Conservation (phyloP, 2,797 vertebrate genomes). For the Picus viridis region DNA sequence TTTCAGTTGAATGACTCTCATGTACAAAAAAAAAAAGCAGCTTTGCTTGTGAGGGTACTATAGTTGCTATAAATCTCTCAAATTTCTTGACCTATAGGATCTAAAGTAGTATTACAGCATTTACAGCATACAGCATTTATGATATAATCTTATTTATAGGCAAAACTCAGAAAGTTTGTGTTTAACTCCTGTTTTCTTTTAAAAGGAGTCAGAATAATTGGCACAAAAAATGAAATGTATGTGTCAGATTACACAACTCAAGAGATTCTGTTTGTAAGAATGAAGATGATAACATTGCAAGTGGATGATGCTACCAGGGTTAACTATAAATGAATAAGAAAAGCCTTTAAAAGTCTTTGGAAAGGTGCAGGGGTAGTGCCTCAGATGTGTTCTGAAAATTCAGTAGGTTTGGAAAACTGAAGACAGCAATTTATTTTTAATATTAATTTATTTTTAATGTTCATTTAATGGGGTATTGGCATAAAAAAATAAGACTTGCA, state of each 20-base stretch:
- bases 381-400: constrained; percentile 42
- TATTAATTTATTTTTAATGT: neutral
- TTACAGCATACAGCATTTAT: neutral
- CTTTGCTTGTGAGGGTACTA: neutral
- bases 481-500: constrained; percentile 1
- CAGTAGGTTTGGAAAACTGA: constrained; percentile 5
- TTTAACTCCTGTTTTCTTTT: neutral
- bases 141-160: neutral
- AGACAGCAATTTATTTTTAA: constrained; percentile 1
- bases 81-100: neutral
- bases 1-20: constrained; percentile 6
- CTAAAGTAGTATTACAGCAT: neutral
- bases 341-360: constrained; percentile 8
- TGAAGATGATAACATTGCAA: constrained; percentile 1
- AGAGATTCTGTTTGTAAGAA: constrained; percentile 41
- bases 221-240: neutral
- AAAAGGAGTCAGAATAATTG: constrained; percentile 12
- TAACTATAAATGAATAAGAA: constrained; percentile 44
- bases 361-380: constrained; percentile 5
- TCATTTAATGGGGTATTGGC: neutral
- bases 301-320: neutral
- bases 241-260: neutral
- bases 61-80: neutral
- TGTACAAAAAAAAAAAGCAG: neutral
- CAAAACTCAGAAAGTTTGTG: constrained; percentile 25